Conservation (phyloP, 2,113 vertebrate genomes). For the Pluvialis apricaria region DNA sequence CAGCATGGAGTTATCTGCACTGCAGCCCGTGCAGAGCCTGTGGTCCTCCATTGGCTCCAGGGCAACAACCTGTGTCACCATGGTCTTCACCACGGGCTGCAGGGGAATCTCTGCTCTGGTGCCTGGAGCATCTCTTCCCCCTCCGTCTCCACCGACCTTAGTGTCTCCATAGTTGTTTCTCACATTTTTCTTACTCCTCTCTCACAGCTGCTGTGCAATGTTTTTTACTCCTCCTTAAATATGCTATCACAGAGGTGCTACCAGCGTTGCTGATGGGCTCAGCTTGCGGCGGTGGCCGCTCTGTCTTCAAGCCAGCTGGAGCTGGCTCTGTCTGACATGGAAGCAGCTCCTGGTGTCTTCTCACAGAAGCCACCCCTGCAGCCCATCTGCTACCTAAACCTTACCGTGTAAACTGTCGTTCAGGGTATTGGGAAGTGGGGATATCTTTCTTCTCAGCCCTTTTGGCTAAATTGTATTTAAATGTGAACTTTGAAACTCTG, state of each 20-base stretch:
- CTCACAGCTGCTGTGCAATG: not conserved
- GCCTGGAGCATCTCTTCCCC: not conserved
- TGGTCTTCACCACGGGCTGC: not conserved
- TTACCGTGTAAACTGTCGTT: not conserved
- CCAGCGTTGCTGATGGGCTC: not conserved
- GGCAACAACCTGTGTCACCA: not conserved
- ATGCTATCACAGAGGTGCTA: too few species aligned
- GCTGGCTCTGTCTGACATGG: not conserved
- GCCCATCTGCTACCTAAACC: not conserved
- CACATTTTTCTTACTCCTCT: not conserved
- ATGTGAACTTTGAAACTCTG: not conserved
- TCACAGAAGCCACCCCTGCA: not conserved
- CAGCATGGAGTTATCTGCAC: fast-evolving
- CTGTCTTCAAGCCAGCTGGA: fast-evolving
- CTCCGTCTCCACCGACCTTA: not conserved
- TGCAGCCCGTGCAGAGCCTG: too few species aligned
- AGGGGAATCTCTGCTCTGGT: not conserved
- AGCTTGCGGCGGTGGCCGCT: not conserved
- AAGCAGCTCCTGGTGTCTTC: not conserved
- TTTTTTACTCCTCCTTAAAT: not conserved
- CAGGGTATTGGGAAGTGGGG: not conserved
- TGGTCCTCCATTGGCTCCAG: not conserved
- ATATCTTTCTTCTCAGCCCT: not conserved
- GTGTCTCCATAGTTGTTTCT: not conserved
- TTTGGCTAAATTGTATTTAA: not conserved